These are phyloP conservation scores for Anthopleura xanthogrammica DNA, from an alignment of 92 coral and sea anemone genomes.

Conservation along the genomic window DNA sequence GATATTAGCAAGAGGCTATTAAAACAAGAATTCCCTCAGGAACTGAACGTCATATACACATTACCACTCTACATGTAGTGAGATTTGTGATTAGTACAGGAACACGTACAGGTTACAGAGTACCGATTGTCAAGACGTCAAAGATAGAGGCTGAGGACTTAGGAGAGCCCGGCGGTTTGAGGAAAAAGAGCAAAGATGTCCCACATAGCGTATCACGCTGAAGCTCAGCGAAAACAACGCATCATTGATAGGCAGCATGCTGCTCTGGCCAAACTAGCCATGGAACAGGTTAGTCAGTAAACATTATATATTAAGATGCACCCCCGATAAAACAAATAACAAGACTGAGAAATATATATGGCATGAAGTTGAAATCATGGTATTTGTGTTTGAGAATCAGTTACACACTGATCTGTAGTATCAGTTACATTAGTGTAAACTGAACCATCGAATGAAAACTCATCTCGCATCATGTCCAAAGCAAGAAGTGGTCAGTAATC, in stretches of 20 bases:
- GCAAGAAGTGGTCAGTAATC: too few species aligned
- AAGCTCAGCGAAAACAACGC: constrained; percentile 80
- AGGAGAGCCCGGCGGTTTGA: neutral
- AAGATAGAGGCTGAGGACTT: neutral
- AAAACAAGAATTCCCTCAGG: constrained; percentile 19
- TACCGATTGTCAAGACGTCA: neutral
- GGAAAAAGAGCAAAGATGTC: constrained; percentile 4
- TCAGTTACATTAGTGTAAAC: too few species aligned
- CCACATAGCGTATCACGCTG: constrained; percentile 75
- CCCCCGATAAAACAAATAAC: neutral
- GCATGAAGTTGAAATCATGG: neutral
- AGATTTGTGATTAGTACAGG: neutral
- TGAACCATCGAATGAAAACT: too few species aligned
- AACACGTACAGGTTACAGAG: neutral
- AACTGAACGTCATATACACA: constrained; percentile 15
- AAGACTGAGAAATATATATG: too few species aligned
- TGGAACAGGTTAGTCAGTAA: constrained; percentile 53
- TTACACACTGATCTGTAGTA: too few species aligned
- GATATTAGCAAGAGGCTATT: neutral
- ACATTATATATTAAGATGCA: neutral
- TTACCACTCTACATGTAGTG: neutral
- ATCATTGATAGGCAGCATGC: constrained; percentile 72
- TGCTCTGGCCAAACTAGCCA: constrained; percentile 61
- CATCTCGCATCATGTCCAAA: too few species aligned
- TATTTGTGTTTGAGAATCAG: too few species aligned